phyloP scores from a whole-genome alignment of 2,113 vertebrate species.

The Maylandia zebra region DNA sequence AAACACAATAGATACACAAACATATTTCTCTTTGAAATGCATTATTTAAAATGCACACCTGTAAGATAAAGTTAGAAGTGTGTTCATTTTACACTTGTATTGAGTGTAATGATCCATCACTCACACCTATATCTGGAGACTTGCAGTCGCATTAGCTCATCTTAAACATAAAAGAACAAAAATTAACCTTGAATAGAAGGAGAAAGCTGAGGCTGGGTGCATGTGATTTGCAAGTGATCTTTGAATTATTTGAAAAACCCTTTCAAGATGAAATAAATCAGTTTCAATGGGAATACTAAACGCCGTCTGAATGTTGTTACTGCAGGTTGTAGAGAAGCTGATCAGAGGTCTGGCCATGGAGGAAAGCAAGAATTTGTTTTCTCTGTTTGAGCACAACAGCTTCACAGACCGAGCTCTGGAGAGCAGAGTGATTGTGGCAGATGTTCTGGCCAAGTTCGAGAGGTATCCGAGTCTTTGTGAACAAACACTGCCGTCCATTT shows the following conservation, averaged over 20 bases:
- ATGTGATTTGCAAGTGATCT: background rate
- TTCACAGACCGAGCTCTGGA: constrained; percentile 87
- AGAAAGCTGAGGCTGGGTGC: background rate
- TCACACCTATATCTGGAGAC: background rate
- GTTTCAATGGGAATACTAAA: background rate
- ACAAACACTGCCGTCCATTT: background rate
- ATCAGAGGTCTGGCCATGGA: constrained; percentile 97
- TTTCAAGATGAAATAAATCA: background rate
- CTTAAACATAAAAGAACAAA: background rate
- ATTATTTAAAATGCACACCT: background rate
- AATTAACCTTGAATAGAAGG: background rate
- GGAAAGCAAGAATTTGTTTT: constrained; percentile 97
- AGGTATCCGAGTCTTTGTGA: constrained; percentile 62
- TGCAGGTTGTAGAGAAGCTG: constrained; percentile 95
- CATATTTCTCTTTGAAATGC: background rate
- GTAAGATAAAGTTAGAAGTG: background rate
- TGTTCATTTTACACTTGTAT: background rate
- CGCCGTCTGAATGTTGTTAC: background rate
- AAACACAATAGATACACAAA: background rate
- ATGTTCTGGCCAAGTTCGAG: constrained; percentile 94
- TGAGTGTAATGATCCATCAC: background rate
- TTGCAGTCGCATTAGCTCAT: background rate
- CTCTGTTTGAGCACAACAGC: constrained; percentile 90
- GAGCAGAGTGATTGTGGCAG: constrained; percentile 92
- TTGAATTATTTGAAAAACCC: background rate